Evolutionary conservation across 2,888 invertebrate species (phyloP), one percentile per base, ranked within the genome.

Genomic region (Camponotus fellah): DNA sequence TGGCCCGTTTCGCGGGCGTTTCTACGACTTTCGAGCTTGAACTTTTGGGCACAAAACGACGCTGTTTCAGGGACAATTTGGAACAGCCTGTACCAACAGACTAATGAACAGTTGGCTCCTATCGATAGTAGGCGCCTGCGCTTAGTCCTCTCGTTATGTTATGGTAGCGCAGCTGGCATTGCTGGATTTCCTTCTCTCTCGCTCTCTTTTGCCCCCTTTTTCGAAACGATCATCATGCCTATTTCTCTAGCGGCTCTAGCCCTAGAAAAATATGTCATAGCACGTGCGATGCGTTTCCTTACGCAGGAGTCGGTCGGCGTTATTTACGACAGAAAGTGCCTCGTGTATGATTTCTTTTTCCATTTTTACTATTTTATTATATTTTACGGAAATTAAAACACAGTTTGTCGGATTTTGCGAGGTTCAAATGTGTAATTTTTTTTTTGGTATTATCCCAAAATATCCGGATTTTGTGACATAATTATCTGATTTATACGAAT

Each of bases 21-120:
- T 68, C 56, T 21, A 68, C 4, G 34, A 60, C 37, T 71, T 60
- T 80, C 17, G 34, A 46, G 17, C 34, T 26, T 37, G 49, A 46
- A 71, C 60, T 14, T 46, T 46, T 17, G 34, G 53, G 43, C 82
- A 86, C 85, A 84, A 79, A 79, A 86, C 89, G 84, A 26, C 89
- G 85, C 86, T 62, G 79, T 66, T 69, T 40, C 56, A 56, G 84
- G 82, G 88, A 91, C 89, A 88, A 90, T 92, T 92, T 92, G 89
- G 87, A 92, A 87, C 91, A 89, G 91, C 89, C 92, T 91, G 92
- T 90, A 91, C 88, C 86, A 85, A 86, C 86, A 86, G 88, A 91
- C 92, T 94, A 94, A 94, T 94, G 93, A 94, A 94, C 93, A 94
- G 94, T 94, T 94, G 94, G 93, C 90, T 92, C 89, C 92, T 93